Conservation (phyloP, 2,113 vertebrate genomes). For the Etheostoma spectabile region DNA sequence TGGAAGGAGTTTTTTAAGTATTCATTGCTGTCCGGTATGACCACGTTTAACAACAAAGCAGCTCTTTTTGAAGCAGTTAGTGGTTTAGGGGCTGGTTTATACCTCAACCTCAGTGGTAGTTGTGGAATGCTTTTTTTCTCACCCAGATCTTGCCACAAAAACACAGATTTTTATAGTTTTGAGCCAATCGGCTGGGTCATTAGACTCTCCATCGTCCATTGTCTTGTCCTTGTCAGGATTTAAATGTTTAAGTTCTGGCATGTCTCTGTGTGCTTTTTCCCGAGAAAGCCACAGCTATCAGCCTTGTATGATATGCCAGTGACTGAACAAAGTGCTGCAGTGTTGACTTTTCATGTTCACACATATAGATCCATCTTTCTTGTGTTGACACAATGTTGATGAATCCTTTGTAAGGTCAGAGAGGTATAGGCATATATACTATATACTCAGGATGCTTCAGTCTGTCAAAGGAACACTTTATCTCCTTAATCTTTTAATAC, state of each 20-base stretch:
- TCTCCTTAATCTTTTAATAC: constrained; percentile 31
- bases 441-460: constrained; percentile 1
- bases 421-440: constrained; percentile 36
- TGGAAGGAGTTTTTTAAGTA: not conserved
- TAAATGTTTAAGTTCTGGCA: not conserved
- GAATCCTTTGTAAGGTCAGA: constrained; percentile 60
- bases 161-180: not conserved
- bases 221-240: constrained; percentile 13
- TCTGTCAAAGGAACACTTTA: constrained; percentile 11
- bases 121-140: not conserved
- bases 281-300: not conserved
- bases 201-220: not conserved
- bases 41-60: not conserved
- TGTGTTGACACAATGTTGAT: constrained; percentile 64
- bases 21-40: not conserved
- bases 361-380: constrained; percentile 54
- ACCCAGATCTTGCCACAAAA: not conserved
- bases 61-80: not conserved
- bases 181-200: not conserved
- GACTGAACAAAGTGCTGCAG: constrained; percentile 40
- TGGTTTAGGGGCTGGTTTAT: not conserved
- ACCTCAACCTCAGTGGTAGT: not conserved
- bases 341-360: constrained; percentile 73
- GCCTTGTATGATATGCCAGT: constrained; percentile 25
- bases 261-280: constrained; percentile 11